These are phyloP conservation scores for Mus spicilegus DNA, from an alignment of 2,113 vertebrate genomes.

Conservation along the genomic window DNA sequence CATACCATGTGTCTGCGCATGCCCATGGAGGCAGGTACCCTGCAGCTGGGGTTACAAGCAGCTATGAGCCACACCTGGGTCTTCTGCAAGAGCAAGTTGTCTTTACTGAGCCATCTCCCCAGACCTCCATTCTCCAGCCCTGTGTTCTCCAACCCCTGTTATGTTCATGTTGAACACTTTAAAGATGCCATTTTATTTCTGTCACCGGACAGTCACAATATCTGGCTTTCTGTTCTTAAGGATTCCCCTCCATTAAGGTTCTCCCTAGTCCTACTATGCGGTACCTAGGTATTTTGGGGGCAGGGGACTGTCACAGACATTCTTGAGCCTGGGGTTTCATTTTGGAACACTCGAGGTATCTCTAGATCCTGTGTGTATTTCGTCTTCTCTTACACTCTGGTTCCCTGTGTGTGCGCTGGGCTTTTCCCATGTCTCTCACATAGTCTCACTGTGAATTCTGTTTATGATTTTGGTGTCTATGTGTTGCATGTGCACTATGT, in stretches of 20 bases:
- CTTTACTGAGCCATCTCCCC: not conserved
- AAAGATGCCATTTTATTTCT: not conserved
- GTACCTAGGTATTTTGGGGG: not conserved
- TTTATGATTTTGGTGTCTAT: not conserved
- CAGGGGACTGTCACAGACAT: not conserved
- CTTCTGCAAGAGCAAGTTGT: not conserved
- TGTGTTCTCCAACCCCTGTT: not conserved
- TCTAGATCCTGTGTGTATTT: not conserved
- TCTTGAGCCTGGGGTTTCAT: not conserved
- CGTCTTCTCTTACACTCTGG: not conserved
- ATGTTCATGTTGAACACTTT: not conserved
- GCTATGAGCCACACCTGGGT: not conserved
- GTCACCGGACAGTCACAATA: not conserved
- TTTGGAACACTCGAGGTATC: conserved; percentile 24
- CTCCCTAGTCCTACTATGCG: not conserved
- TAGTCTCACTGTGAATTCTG: not conserved
- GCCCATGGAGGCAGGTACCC: not conserved
- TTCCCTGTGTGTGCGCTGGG: not conserved
- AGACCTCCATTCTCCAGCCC: not conserved
- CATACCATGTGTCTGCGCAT: not conserved
- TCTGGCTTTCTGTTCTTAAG: not conserved
- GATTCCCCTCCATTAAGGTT: not conserved
- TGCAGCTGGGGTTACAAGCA: not conserved
- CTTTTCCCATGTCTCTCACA: not conserved
- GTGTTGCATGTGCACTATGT: not conserved